These are phyloP conservation scores for Holacanthella duospinosa DNA, from an alignment of 2,888 invertebrate species.

Conservation along the genomic window DNA sequence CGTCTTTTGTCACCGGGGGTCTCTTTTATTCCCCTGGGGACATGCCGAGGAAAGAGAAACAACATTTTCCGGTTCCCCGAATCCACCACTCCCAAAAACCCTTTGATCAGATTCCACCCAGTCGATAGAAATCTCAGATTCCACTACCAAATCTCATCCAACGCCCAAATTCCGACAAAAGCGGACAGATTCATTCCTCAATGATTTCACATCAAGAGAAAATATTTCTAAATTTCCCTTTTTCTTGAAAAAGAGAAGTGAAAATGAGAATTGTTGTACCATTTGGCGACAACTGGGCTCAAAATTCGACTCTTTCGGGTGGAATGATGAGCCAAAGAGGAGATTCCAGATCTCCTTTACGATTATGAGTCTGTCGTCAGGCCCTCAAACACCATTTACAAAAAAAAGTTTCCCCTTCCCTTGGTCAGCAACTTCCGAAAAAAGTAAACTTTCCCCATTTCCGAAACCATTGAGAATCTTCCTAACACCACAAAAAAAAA, in stretches of 20 bases:
- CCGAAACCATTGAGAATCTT: background rate
- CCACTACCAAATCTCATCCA: too few species aligned
- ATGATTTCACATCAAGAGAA: too few species aligned
- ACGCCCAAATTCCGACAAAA: too few species aligned
- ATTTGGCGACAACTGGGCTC: too few species aligned
- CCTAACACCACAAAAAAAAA: background rate
- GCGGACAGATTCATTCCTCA: too few species aligned
- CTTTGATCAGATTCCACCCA: background rate
- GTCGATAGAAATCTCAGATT: too few species aligned
- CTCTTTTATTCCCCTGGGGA: constrained; percentile 1
- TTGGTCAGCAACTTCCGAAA: background rate
- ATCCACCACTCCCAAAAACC: too few species aligned
- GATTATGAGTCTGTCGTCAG: background rate
- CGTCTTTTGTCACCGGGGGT: constrained; percentile 9
- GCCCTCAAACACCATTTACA: too few species aligned
- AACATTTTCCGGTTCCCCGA: constrained; percentile 1
- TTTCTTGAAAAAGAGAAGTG: background rate
- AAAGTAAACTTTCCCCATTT: background rate
- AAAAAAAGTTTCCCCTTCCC: background rate
- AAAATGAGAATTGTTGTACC: background rate
- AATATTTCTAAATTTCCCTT: background rate
- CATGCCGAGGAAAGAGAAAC: background rate
- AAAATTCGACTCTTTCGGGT: background rate
- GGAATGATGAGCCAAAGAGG: background rate
- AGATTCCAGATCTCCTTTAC: background rate